Evolutionary conservation across 2,797 vertebrate genomes (phyloP).

Genomic region (Bovichtus variegatus): DNA sequence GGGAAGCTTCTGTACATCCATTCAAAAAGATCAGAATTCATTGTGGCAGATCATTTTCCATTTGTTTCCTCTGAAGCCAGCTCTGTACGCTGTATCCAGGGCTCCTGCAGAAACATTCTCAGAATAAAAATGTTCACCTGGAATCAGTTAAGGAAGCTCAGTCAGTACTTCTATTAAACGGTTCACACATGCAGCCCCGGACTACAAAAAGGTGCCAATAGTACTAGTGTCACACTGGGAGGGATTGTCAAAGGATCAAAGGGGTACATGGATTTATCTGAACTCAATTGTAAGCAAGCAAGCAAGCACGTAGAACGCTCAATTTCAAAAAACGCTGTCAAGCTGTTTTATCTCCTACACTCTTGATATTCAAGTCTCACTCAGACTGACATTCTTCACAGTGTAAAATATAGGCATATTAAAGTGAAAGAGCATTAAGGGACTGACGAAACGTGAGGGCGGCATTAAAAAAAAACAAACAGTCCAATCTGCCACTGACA

Average conservation of each 20-base stretch:
- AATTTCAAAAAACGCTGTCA: constrained; percentile 18
- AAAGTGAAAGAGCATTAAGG: constrained; percentile 50
- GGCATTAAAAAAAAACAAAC: constrained; percentile 24
- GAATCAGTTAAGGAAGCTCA: constrained; percentile 34
- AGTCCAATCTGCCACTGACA: constrained; percentile 24
- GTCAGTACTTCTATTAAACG: constrained; percentile 19
- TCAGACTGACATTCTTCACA: constrained; percentile 56
- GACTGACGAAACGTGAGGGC: constrained; percentile 33
- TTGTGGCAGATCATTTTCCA: neutral
- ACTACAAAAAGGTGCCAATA: constrained; percentile 47
- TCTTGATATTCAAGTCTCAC: constrained; percentile 47
- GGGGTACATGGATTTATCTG: constrained; percentile 34
- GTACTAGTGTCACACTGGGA: constrained; percentile 40
- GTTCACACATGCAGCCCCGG: constrained; percentile 17
- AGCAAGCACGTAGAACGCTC: constrained; percentile 29
- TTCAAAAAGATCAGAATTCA: constrained; percentile 3
- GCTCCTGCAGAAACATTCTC: constrained; percentile 23
- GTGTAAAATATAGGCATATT: constrained; percentile 65
- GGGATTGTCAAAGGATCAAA: constrained; percentile 54
- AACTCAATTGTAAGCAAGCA: constrained; percentile 34
- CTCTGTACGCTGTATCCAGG: constrained; percentile 14
- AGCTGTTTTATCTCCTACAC: constrained; percentile 10
- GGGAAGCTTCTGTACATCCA: constrained; percentile 13
- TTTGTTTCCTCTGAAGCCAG: constrained; percentile 1
- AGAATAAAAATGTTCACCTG: constrained; percentile 34